phyloP scores from a whole-genome alignment of 53 echinoderm and acorn worm species.

The Actinopyga echinites region DNA sequence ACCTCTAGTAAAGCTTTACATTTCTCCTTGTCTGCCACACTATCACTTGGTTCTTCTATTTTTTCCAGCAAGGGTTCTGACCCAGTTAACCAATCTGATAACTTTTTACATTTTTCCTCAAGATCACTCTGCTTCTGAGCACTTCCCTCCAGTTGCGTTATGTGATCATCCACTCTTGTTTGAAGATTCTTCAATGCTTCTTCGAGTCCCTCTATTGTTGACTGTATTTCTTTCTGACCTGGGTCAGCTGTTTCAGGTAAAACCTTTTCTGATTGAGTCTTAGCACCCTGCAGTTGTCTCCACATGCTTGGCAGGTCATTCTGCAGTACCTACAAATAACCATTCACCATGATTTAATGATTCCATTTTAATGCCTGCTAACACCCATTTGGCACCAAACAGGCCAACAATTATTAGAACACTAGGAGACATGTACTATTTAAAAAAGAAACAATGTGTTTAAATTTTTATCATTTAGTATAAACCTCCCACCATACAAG shows the following conservation, averaged over 20 bases:
- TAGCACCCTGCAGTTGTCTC: constrained; percentile 33
- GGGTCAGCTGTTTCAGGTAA: constrained; percentile 50
- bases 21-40: not conserved
- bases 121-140: constrained; percentile 56
- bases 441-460: too few species aligned
- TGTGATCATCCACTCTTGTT: constrained; percentile 14
- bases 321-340: not conserved
- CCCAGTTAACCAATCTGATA: constrained; percentile 78
- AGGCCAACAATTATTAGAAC: too few species aligned
- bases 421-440: too few species aligned
- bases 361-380: too few species aligned
- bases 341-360: not conserved
- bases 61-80: not conserved
- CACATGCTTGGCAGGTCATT: constrained; percentile 13
- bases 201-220: constrained; percentile 34
- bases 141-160: constrained; percentile 44
- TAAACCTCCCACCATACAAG: too few species aligned
- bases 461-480: too few species aligned
- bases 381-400: too few species aligned
- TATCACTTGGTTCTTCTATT: not conserved
- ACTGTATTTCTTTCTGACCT: constrained; percentile 57
- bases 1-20: not conserved
- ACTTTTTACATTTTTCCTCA: constrained; percentile 57
- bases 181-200: constrained; percentile 34
- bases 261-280: constrained; percentile 47